Evolutionary conservation across 2,888 invertebrate species (phyloP).

Genomic region (Spatulosminthurus flaviceps): DNA sequence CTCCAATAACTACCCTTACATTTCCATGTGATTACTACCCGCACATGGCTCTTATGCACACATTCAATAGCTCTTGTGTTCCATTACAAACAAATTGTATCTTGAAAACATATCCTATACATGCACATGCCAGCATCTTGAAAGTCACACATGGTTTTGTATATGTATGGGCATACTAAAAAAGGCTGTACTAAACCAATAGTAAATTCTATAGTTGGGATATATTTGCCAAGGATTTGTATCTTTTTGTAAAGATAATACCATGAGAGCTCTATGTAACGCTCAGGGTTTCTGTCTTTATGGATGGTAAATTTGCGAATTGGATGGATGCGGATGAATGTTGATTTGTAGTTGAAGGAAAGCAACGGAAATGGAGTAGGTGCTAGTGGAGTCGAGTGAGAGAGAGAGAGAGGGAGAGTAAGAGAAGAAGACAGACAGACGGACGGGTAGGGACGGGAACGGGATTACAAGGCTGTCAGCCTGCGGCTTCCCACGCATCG

Average conservation of each 20-base stretch:
- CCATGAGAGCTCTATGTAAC: background rate
- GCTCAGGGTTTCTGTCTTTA: background rate
- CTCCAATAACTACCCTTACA: no score
- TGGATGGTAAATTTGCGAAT: conserved; percentile 27
- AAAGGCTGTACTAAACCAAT: no score
- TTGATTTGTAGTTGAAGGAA: conserved; percentile 39
- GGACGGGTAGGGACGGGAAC: conserved; percentile 23
- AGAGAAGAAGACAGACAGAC: conserved; percentile 28
- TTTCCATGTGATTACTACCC: no score
- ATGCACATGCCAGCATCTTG: no score
- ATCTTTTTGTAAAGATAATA: background rate
- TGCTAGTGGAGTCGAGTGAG: background rate
- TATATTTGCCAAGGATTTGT: background rate
- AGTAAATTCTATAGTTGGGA: no score
- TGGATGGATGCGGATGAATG: conserved; percentile 38
- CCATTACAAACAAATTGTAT: no score
- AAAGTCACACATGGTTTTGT: no score
- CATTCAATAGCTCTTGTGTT: no score
- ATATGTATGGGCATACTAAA: no score
- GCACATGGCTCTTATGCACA: no score
- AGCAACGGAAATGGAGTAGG: background rate
- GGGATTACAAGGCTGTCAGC: conserved; percentile 54
- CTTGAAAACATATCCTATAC: no score
- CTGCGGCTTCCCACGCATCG: conserved; percentile 50
- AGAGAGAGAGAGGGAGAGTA: conserved; percentile 18